Evolutionary conservation across 2,888 invertebrate species (phyloP), one percentile per base, ranked within the genome.

Genomic region (Aphrophora alni): DNA sequence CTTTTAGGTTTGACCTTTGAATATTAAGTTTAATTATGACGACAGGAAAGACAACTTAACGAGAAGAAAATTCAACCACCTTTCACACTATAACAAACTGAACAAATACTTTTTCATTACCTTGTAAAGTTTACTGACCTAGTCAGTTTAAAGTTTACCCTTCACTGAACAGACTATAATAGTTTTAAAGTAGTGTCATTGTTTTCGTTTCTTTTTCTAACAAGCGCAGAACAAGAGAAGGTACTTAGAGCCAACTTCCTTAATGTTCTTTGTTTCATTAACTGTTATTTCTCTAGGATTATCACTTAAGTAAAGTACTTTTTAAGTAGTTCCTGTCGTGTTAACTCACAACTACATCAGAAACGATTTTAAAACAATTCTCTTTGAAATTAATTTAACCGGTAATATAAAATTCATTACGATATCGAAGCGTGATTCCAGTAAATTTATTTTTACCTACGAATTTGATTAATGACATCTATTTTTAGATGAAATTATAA

Each of bases 281-380:
- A n/a, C 59, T 21, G 59, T 21, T 14, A n/a, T 59, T 59, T 59
- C 59, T 21, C n/a, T 59, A 21, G 59, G 59, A 59, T 59, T 59
- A 59, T 59, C 59, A 59, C 59, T 59, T 59, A 59, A 59, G 21
- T 21, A 59, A 59, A 59, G 59, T 59, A 59, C 59, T 59, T 59
- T 59, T 59, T 59, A 59, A 59, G 59, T 59, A 59, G 59, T 8
- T 21, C n/a, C n/a, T 59, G 21, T 21, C 59, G 59, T 21, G 59
- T 21, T 3, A 3, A 3, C 5, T 21, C 59, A 21, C 59, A n/a
- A 59, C 59, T 21, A 59, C 21, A 59, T 59, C 12, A 44, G 7
- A 44, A 44, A 44, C 44, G 44, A 44, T 44, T 44, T 21, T 59
- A n/a, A n/a, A 21, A 59, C 59, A 59, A 59, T 59, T 59, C 21